Evolutionary conservation across 2,888 invertebrate species (phyloP), one percentile per base, ranked within the genome.

Genomic region (Stenoptilia bipunctidactyla): DNA sequence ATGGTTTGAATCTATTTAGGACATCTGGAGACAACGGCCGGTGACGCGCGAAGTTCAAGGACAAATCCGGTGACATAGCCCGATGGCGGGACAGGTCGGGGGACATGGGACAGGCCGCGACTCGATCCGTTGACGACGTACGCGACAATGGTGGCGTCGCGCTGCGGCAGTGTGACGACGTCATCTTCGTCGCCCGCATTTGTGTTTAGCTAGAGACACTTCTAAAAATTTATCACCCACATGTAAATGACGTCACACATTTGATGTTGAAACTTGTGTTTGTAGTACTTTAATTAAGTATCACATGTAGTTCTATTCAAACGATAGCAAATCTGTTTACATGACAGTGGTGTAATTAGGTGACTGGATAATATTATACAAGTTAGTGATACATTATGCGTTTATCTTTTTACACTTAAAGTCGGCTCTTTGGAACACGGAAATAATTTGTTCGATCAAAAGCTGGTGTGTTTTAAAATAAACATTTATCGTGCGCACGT

Each of bases 151-250:
- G 85, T 50, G 85, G 84, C 40, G 86, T 85, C 47, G 75, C 82
- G 50, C 82, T 80, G 39, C 80, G 71, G 45, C 79, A 77, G 42
- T 85, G 82, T 27, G 85, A 76, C 49, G 85, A 84, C 53, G 84
- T 76, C 79, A 85, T 86, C 58, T 84, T 84, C 10, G 76, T 74
- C 44, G 75, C 79, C 62, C 80, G 74, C 79, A 80, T 80, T 61
- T 58, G 64, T 33, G 4, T 13, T 13, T 30, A 8, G 20, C 20
- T 20, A 30, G 9, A 9, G 10, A 30, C 30, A 10, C 30, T 30
- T 8, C 30, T 30, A n/a, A 12, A 8, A 8, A 30, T 30, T 30
- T 30, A 30, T 30, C 12, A 30, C 30, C 12, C 20, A 20, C 20
- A 20, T 20, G 20, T 3, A 20, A 20, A n/a, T n/a, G n/a, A n/a